Conservation (phyloP, 2,888 invertebrate genomes). For the Sinelater perroti region DNA sequence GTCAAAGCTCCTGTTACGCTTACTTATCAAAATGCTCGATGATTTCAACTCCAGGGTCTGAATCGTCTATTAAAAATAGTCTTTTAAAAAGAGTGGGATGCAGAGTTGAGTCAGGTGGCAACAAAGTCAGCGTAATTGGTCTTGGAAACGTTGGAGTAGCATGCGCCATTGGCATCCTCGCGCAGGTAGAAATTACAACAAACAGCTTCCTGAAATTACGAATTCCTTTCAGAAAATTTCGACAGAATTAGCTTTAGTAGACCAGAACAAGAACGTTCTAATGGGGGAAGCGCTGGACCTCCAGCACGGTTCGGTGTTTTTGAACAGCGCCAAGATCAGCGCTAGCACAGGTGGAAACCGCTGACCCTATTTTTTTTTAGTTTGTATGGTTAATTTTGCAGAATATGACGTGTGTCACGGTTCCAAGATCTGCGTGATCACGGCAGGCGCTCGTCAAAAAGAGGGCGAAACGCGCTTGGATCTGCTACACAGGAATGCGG, state of each 20-base stretch:
- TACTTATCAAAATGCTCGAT: no score
- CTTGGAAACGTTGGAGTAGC: conserved; percentile 93
- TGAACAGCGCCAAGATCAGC: conserved; percentile 79
- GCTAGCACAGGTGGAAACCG: conserved; percentile 69
- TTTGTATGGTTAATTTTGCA: no score
- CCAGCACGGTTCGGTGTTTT: conserved; percentile 86
- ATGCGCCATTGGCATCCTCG: conserved; percentile 83
- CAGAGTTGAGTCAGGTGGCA: conserved; percentile 58
- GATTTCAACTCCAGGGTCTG: no score
- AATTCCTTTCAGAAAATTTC: conserved; percentile 68
- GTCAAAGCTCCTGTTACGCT: no score
- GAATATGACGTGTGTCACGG: conserved; percentile 81
- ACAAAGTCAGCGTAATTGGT: conserved; percentile 85
- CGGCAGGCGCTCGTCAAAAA: conserved; percentile 89
- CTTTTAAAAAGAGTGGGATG: not conserved
- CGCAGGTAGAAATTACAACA: conserved; percentile 67
- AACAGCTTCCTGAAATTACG: not conserved
- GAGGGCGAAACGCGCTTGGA: conserved; percentile 87
- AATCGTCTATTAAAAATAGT: not conserved
- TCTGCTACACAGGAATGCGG: conserved; percentile 89
- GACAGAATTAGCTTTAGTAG: conserved; percentile 81
- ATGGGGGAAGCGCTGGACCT: conserved; percentile 90
- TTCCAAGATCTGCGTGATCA: conserved; percentile 86
- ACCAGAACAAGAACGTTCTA: conserved; percentile 82
- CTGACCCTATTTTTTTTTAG: no score